These are phyloP conservation scores for Bryconaethiops microstoma DNA, from an alignment of 2,797 vertebrate genomes.

Conservation along the genomic window DNA sequence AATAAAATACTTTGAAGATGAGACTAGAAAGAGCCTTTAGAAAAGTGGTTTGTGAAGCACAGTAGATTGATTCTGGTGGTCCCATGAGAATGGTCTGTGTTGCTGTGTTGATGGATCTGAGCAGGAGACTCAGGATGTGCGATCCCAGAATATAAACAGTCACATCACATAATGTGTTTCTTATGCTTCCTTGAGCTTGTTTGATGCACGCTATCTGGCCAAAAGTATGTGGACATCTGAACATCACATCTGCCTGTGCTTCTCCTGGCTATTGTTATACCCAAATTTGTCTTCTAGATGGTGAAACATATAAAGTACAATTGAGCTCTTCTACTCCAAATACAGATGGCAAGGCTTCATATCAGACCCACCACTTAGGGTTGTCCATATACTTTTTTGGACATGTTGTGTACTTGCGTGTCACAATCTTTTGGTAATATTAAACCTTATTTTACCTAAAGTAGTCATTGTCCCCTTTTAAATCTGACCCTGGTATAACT, in stretches of 20 bases:
- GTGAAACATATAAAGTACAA: neutral
- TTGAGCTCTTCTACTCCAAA: no score
- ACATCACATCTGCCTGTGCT: neutral
- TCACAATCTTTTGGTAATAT: neutral
- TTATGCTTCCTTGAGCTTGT: neutral
- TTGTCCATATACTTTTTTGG: neutral
- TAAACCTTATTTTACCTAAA: neutral
- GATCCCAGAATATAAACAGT: conserved; percentile 15
- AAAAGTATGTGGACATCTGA: neutral
- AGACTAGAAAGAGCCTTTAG: conserved; percentile 50
- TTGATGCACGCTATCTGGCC: neutral
- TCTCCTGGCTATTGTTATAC: neutral
- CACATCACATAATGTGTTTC: neutral
- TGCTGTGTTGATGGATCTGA: conserved; percentile 21
- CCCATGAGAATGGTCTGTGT: conserved; percentile 36
- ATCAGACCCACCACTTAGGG: neutral
- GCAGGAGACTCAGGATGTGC: conserved; percentile 18
- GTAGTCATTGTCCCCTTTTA: no score
- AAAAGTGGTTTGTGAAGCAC: conserved; percentile 42
- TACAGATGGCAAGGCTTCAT: neutral
- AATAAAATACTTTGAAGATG: conserved; percentile 60
- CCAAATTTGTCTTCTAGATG: neutral
- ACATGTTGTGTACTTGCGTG: neutral
- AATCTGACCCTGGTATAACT: no score
- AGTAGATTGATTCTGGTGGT: conserved; percentile 53